Base-by-base conservation (phyloP, 2,888 invertebrate genomes). In the Microplitis deprimator region DNA sequence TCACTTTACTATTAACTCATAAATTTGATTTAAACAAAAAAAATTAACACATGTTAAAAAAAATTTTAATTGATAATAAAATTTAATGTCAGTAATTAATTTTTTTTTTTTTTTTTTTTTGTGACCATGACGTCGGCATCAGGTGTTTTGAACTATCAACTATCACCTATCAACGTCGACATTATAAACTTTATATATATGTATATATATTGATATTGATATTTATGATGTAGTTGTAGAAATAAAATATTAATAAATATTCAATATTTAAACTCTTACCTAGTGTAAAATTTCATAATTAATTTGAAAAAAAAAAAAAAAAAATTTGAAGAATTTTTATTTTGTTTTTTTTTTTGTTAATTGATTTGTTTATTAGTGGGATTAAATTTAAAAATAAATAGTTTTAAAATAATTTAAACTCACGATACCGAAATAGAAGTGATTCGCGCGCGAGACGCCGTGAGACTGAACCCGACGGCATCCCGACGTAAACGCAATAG, bases 381-480 rank as follows among this genome's bases (percentile, higher is more conserved):
- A 29, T 29, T 29, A 29, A 29, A 29, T 29, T 29, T 29, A 29
- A 29, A 29, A 29, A 29, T 29, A 29, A 29, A 29, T 29, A 29
- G 29, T 29, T 29, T 29, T 29, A 29, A 29, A 29, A 29, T 29
- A 29, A 69, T 69, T 50, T 16, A 69, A 69, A 38, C 39, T 20
- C 3, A 68, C 39, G 69, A 4, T 17, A 17, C 50, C 20, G 17
- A 69, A 60, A 20, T 39, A 50, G 75, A 70, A 62, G 38, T 38
- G 75, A 64, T 75, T 75, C 64, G 64, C 64, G 75, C 75, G 70
- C 16, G 41, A 20, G 70, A 41, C 70, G 41, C 50, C 62, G 70
- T 50, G 16, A 41, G 75, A 75, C 75, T 75, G 75, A 75, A 29
- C 50, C 38, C 20, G 3, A 17, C 41, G 75, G 68, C 20, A 17